Evolutionary conservation across 2,113 vertebrate genomes (phyloP), one percentile per base, ranked within the genome.

Genomic region (Leiothrix lutea): DNA sequence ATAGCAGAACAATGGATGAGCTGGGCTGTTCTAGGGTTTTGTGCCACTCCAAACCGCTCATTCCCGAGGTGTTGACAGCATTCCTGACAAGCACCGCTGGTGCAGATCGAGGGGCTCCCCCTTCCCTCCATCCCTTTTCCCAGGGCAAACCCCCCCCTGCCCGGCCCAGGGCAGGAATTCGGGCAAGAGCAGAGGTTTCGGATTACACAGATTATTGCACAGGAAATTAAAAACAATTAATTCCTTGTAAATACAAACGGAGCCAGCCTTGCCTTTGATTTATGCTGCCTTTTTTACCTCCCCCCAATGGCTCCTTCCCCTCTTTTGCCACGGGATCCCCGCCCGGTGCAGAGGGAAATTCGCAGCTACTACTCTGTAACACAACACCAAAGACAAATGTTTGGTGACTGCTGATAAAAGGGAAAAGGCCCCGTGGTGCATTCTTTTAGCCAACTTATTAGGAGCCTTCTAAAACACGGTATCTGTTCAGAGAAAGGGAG

Each of bases 191-290:
- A 97, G 78, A 48, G 92, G 94, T 84, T 96, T 96, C 89, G 83
- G 95, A 90, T 97, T 95, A 96, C 80, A 28, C 65, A 75, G 40
- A 86, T 96, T 66, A 93, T 67, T 82, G 92, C 79, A 82, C 96
- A 96, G 96, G 96, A 97, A 97, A 97, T 97, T 47, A 97, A 97
- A 97, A 78, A 56, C 96, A 97, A 97, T 97, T 96, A 97, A 96
- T 96, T 97, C 95, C 95, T 96, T 95, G 96, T 97, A 97, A 95
- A 97, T 92, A 97, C 72, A 86, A 97, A 94, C 42, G 92, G 79
- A 95, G 88, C 81, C 95, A 96, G 96, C 89, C 94, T 86, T 88
- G 53, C 79, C 56, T 97, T 88, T 96, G 92, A 94, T 94, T 97
- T 90, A 54, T 84, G 80, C 75, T 93, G 92, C 89, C 80, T 87